Percentiles rank a stretch among this genome's conserved stretches.
phyloP scores from a whole-genome alignment of 2,797 vertebrate species.

The Pangasius mekongensis region DNA sequence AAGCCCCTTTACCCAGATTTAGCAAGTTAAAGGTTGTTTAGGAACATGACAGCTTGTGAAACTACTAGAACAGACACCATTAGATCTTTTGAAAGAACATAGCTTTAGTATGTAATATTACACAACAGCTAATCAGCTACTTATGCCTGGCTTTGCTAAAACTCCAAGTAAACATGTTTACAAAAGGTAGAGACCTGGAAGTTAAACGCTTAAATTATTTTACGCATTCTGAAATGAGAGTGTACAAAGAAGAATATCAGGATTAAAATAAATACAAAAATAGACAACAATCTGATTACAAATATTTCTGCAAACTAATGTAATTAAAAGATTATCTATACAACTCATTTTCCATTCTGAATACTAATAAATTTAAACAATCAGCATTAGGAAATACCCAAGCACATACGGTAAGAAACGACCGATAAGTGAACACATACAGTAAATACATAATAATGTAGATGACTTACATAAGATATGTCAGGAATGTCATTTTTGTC shows the following conservation, averaged over 20 bases:
- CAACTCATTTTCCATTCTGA: neutral
- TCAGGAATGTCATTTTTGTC: slow-evolving; percentile 99
- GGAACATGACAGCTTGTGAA: neutral
- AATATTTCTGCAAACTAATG: neutral
- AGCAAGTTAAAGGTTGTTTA: neutral
- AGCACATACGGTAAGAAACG: neutral
- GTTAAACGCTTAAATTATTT: neutral
- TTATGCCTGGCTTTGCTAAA: neutral
- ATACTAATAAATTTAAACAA: neutral
- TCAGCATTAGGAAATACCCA: neutral
- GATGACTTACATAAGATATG: slow-evolving; percentile 91
- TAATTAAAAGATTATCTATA: neutral
- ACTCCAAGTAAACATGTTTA: neutral
- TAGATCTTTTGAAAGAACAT: neutral
- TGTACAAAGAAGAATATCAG: neutral
- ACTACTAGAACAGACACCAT: neutral
- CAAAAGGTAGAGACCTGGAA: neutral
- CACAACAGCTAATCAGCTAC: neutral
- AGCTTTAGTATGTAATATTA: neutral
- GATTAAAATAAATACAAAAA: no score
- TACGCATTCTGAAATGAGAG: neutral
- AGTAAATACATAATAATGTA: neutral
- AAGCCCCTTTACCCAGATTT: neutral
- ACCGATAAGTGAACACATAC: neutral
- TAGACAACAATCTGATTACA: neutral